Evolutionary conservation across 2,888 invertebrate genomes (phyloP), one percentile per base, ranked within the genome.

Genomic region (Watsonalla cultraria): DNA sequence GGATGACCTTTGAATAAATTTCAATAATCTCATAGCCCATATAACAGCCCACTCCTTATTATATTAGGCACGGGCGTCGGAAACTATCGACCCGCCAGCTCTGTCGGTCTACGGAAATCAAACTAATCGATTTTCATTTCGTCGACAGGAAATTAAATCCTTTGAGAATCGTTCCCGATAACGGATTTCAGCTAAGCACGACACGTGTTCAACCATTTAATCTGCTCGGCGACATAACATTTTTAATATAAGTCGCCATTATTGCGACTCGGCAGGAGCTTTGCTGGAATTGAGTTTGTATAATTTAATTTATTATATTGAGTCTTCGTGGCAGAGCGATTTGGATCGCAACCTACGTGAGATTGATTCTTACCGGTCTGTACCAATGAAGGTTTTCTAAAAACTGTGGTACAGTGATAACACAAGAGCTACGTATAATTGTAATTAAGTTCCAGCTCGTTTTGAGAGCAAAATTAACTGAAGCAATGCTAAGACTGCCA

Each of bases 111-210:
- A 72, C 86, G 90, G 90, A 90, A 88, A 90, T 90, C 83, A 80
- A 90, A 88, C 90, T 90, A 90, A 90, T 90, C 90, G 90, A 90
- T 90, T 90, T 86, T 87, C 90, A 88, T 90, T 90, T 84, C 81
- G 78, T 72, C 79, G 82, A 78, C 88, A 88, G 90, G 90, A 90
- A 90, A 90, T 90, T 90, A 90, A 90, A 90, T 89, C 90, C 89
- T 90, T 90, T 89, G 87, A 84, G 86, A 86, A 78, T 79, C 82
- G 82, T 76, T 76, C 80, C 67, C 83, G 87, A 89, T 88, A 88
- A 82, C 85, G 84, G 83, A 84, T 84, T 86, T 82, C 79, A 79
- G 78, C 82, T 86, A 83, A 86, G 84, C 83, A 80, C 82, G 86
- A 89, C 87, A 86, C 86, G 83, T 87, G 89, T 84, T 82, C 78